A percentile compares a stretch with the other conserved stretches of the same genome.
These are phyloP conservation scores for Streptopelia turtur DNA, from an alignment of 2,797 vertebrate genomes.

Conservation along the genomic window DNA sequence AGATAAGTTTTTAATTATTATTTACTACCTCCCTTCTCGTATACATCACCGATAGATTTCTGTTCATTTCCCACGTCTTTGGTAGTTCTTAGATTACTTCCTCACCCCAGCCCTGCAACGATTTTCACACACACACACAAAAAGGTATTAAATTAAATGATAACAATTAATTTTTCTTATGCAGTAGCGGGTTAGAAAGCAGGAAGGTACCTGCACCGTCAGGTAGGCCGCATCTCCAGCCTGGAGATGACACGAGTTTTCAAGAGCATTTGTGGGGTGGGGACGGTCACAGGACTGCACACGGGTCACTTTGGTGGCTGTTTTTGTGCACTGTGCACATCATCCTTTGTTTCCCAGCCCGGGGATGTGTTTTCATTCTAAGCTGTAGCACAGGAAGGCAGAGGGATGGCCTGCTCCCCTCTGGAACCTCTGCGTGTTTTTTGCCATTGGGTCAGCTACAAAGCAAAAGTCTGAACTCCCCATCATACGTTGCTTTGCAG, in stretches of 20 bases:
- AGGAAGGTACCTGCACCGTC: neutral
- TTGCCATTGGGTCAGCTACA: neutral
- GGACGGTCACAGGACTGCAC: neutral
- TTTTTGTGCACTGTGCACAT: neutral
- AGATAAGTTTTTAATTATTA: neutral
- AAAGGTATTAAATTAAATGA: neutral
- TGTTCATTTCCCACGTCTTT: neutral
- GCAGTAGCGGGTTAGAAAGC: neutral
- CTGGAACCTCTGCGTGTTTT: accelerated
- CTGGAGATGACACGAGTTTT: accelerated
- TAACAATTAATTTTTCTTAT: neutral
- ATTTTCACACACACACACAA: neutral
- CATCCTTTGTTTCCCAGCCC: neutral
- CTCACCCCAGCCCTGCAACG: accelerated
- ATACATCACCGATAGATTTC: neutral
- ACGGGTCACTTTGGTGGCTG: neutral
- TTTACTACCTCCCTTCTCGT: neutral
- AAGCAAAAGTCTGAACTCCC: neutral
- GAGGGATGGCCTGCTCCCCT: neutral
- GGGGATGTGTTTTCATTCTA: neutral
- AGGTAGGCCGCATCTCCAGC: neutral
- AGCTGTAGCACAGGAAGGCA: neutral
- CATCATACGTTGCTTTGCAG: neutral
- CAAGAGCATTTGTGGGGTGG: neutral
- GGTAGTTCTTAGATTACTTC: neutral